Conservation (phyloP, 2,797 vertebrate genomes). For the Sciurus vulgaris region DNA sequence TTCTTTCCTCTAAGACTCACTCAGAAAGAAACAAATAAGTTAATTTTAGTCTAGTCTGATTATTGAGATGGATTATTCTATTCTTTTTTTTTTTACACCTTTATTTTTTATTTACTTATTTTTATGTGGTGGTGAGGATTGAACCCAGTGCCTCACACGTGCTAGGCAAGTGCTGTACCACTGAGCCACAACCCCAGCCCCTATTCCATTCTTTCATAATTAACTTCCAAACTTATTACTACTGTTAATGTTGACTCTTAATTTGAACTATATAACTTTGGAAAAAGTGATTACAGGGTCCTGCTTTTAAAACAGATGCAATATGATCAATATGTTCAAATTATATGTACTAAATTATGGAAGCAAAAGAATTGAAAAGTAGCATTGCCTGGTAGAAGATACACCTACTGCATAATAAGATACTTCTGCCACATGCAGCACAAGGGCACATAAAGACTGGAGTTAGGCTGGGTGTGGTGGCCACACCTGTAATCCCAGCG, state of each 20-base stretch:
- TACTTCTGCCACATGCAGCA: not conserved
- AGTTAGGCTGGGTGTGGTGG: not conserved
- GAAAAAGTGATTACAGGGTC: constrained; percentile 11
- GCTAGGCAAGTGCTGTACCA: too few species aligned
- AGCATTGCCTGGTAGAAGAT: not conserved
- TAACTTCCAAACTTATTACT: constrained; percentile 24
- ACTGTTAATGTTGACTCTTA: not conserved
- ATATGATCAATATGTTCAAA: not conserved
- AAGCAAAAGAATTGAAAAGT: constrained; percentile 48
- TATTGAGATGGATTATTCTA: constrained; percentile 21
- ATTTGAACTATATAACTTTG: constrained; percentile 26
- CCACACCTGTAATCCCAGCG: not conserved
- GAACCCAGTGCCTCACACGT: too few species aligned
- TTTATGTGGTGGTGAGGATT: too few species aligned
- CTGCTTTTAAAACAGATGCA: constrained; percentile 45
- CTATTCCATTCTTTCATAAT: constrained; percentile 45
- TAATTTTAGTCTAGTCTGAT: not conserved
- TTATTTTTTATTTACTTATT: too few species aligned
- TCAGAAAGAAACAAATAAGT: constrained; percentile 58
- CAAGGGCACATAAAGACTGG: not conserved
- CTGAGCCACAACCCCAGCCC: too few species aligned
- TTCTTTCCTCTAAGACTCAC: constrained; percentile 4
- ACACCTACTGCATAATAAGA: not conserved
- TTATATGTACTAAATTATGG: not conserved
- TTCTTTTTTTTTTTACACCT: not conserved